Percentiles rank a stretch among this genome's conserved stretches.
phyloP scores from a whole-genome alignment of 1,140 invertebrate genomes.

The Pseudoatta argentina region DNA sequence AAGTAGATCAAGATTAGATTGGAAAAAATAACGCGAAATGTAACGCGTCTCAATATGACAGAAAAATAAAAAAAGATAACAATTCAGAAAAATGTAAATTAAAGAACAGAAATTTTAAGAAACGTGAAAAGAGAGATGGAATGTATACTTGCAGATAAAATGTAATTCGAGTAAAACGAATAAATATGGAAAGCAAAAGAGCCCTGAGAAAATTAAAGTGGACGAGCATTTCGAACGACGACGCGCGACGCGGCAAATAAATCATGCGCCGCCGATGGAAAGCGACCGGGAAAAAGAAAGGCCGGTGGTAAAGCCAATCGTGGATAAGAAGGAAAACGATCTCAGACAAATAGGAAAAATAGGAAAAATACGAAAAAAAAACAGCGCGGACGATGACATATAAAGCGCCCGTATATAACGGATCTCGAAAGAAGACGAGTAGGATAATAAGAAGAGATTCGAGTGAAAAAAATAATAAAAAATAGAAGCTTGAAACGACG shows the following conservation, averaged over 20 bases:
- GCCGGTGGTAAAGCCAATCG: conserved; percentile 28
- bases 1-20: conserved; percentile 32
- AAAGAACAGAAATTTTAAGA: conserved; percentile 26
- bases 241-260: conserved; percentile 16
- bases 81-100: not conserved
- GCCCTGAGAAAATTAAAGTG: conserved; percentile 42
- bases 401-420: not conserved
- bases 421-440: conserved; percentile 1
- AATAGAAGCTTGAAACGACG: not conserved
- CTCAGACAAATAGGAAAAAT: conserved; percentile 54
- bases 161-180: not conserved
- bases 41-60: not conserved
- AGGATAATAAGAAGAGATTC: conserved; percentile 22
- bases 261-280: not conserved
- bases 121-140: not conserved
- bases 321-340: conserved; percentile 35
- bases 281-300: not conserved
- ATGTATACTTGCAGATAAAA: conserved; percentile 23
- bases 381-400: not conserved
- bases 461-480: not conserved
- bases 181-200: conserved; percentile 38
- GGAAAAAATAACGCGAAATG: not conserved
- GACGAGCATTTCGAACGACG: conserved; percentile 5
- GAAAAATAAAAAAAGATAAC: not conserved
- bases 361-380: conserved; percentile 43